A percentile compares a stretch with the other conserved stretches of the same genome.
Conservation (phyloP, 2,797 vertebrate species). For the Microchirus variegatus region DNA sequence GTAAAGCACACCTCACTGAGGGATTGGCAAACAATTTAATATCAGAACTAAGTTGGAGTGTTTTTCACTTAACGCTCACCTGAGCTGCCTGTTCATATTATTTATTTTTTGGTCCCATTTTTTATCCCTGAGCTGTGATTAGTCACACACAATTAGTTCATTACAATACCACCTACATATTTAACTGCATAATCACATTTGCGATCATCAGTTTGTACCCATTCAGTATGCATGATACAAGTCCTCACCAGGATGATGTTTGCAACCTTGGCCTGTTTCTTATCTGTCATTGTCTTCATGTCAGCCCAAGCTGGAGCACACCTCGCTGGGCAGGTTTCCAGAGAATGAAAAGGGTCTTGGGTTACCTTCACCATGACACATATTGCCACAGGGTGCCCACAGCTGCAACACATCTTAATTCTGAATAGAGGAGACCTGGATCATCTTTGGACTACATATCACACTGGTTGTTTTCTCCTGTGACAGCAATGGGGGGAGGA, state of each 20-base stretch:
- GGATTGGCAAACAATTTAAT: not conserved
- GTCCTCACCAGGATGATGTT: not conserved
- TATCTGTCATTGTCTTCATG: conserved; percentile 35
- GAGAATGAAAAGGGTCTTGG: conserved; percentile 55
- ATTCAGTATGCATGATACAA: not conserved
- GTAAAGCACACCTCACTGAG: not conserved
- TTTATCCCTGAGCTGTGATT: not conserved
- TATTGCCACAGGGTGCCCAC: conserved; percentile 56
- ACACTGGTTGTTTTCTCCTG: conserved; percentile 36
- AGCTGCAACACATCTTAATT: conserved; percentile 28
- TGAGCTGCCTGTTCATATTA: not conserved
- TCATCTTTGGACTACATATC: conserved; percentile 45
- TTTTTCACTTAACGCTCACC: not conserved
- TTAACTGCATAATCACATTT: not conserved
- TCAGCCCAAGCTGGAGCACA: conserved; percentile 22
- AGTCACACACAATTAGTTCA: not conserved
- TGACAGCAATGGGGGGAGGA: conserved; percentile 5
- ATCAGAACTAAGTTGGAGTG: not conserved
- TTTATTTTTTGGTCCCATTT: not conserved
- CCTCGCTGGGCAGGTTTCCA: conserved; percentile 54
- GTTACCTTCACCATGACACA: conserved; percentile 64
- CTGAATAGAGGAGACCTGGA: conserved; percentile 42
- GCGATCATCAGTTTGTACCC: not conserved
- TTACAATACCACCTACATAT: not conserved
- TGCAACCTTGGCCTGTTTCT: not conserved